These are phyloP conservation scores for Nansenia antarctica DNA, from an alignment of 2,113 vertebrate genomes.

Conservation along the genomic window DNA sequence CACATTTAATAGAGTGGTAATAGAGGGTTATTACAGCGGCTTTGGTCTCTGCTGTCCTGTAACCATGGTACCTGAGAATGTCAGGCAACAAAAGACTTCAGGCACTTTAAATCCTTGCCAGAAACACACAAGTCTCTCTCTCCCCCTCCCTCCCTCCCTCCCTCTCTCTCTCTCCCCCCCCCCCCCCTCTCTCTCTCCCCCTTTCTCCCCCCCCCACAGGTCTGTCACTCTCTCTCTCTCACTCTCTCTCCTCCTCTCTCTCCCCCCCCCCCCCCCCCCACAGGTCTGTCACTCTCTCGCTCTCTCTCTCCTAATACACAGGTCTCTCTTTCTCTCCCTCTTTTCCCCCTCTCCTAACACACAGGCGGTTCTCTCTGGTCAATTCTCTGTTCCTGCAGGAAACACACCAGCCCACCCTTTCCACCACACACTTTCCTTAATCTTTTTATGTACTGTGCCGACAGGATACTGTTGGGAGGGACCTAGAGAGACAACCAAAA, in stretches of 20 bases:
- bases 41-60: conserved; percentile 49
- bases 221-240: conserved; percentile 26
- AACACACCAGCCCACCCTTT: conserved; percentile 23
- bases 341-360: conserved; percentile 5
- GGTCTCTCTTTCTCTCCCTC: not conserved
- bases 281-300: not conserved
- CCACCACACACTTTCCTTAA: not conserved
- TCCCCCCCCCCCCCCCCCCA: not conserved
- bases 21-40: conserved; percentile 29
- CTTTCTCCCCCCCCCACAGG: conserved; percentile 31
- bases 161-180: conserved; percentile 37
- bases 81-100: conserved; percentile 67
- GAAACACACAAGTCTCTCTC: conserved; percentile 35
- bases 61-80: conserved; percentile 71
- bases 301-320: not conserved
- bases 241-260: not conserved
- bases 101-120: conserved; percentile 51
- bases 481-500: too few species aligned
- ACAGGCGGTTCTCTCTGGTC: conserved; percentile 34
- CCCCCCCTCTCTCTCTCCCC: conserved; percentile 17
- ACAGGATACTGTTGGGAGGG: not conserved
- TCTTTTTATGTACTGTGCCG: too few species aligned
- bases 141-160: conserved; percentile 19
- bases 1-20: not conserved
- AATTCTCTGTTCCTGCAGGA: conserved; percentile 26